phyloP scores from a whole-genome alignment of 2,888 invertebrate genomes.

The Pogonocherus hispidulus region DNA sequence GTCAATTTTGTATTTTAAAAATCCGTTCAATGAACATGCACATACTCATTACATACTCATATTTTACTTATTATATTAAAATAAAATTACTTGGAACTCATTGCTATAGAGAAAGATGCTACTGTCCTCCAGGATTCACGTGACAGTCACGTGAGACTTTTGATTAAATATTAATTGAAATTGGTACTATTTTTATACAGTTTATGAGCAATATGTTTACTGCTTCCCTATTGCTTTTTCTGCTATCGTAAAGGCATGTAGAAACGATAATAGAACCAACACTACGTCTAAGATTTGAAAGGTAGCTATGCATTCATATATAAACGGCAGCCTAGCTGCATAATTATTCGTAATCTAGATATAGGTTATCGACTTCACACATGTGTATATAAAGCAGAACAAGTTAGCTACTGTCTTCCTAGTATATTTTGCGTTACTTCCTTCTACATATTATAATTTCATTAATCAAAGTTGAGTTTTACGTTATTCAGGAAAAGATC shows the following conservation, averaged over 20 bases:
- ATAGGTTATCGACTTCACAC: slow-evolving; percentile 38
- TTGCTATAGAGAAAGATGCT: too few species aligned
- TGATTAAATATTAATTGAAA: too few species aligned
- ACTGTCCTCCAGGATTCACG: too few species aligned
- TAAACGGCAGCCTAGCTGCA: slow-evolving; percentile 27
- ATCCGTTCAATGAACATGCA: too few species aligned
- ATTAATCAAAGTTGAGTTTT: background rate
- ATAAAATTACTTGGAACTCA: too few species aligned
- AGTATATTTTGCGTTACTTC: slow-evolving; percentile 10
- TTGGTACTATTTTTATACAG: too few species aligned
- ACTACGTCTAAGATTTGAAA: slow-evolving; percentile 10
- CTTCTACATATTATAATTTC: background rate
- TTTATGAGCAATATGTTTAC: background rate
- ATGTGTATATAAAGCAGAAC: slow-evolving; percentile 21
- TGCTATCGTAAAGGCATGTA: slow-evolving; percentile 5
- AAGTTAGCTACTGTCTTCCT: slow-evolving; percentile 24
- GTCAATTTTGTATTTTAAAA: too few species aligned
- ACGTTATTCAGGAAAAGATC: background rate
- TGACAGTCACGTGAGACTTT: too few species aligned
- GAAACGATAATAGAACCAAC: slow-evolving; percentile 15
- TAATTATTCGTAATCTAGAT: slow-evolving; percentile 39
- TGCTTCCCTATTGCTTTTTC: background rate
- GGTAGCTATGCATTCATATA: slow-evolving; percentile 26
- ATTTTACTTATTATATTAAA: too few species aligned
- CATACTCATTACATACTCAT: too few species aligned